These are phyloP conservation scores for Marcusenius ussheri DNA, from an alignment of 2,113 vertebrate genomes.

Conservation along the genomic window DNA sequence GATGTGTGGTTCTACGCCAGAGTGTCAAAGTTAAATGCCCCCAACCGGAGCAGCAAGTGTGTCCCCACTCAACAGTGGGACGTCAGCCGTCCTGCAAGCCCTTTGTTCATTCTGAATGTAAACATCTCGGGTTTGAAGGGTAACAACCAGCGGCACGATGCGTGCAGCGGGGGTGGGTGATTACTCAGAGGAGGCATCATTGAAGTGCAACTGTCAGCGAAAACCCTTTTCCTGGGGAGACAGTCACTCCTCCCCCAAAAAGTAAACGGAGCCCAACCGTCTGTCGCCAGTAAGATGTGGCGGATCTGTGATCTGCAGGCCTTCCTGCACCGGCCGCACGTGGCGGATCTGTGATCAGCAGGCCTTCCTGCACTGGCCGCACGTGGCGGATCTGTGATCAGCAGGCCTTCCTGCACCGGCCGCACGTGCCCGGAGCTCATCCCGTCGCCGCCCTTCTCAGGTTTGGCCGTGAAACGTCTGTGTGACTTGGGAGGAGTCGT, in stretches of 20 bases:
- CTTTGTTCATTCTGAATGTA: slow-evolving; percentile 34
- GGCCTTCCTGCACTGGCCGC: slow-evolving; percentile 8
- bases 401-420: slow-evolving; percentile 15
- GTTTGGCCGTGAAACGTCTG: slow-evolving; percentile 2
- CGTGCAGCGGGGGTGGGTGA: slow-evolving; percentile 27
- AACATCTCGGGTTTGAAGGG: slow-evolving; percentile 14
- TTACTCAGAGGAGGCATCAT: slow-evolving; percentile 46
- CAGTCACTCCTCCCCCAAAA: slow-evolving; percentile 52
- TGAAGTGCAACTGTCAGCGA: slow-evolving; percentile 52
- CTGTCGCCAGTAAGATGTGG: slow-evolving; percentile 28
- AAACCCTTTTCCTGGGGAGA: slow-evolving; percentile 49
- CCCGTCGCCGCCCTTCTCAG: background rate
- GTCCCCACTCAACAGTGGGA: slow-evolving; percentile 34
- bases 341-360: slow-evolving; percentile 8
- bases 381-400: background rate
- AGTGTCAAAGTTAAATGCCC: slow-evolving; percentile 22
- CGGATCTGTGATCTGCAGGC: slow-evolving; percentile 11
- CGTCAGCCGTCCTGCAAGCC: slow-evolving; percentile 38
- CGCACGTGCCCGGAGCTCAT: background rate
- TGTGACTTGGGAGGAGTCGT: slow-evolving; percentile 8
- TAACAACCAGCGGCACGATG: slow-evolving; percentile 2
- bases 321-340: background rate
- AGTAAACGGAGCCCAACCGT: slow-evolving; percentile 43
- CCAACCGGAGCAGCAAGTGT: slow-evolving; percentile 3
- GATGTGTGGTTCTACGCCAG: slow-evolving; percentile 22